Conservation (phyloP, 2,888 invertebrate genomes). For the Dioctria linearis region DNA sequence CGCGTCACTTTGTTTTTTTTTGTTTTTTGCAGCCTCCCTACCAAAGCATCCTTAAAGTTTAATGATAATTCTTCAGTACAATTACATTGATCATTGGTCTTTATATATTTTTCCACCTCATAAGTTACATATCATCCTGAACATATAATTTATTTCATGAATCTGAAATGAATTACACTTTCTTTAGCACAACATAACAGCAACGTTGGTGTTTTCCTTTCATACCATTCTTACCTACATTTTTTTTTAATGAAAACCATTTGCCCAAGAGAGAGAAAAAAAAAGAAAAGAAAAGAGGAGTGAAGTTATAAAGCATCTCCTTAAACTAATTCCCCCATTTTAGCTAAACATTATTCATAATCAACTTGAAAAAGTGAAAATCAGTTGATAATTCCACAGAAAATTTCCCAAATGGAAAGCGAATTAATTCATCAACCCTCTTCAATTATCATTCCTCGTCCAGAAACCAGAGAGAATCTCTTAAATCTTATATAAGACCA, state of each 20-base stretch:
- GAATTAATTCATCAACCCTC: conserved; percentile 46
- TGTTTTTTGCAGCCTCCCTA: no score
- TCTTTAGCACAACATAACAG: no score
- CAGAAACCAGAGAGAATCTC: conserved; percentile 1
- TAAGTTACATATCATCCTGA: no score
- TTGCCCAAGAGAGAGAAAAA: not conserved
- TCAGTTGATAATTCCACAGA: conserved; percentile 36
- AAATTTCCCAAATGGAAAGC: conserved; percentile 39
- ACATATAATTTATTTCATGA: no score
- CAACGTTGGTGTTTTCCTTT: no score
- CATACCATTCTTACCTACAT: not conserved
- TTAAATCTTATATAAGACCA: conserved; percentile 2
- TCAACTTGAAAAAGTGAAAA: conserved; percentile 9
- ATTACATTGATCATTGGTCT: no score
- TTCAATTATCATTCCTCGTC: conserved; percentile 30
- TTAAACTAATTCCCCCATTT: conserved; percentile 1
- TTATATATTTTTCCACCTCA: no score
- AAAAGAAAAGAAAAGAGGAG: not conserved
- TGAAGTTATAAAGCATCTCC: not conserved
- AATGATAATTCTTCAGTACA: no score
- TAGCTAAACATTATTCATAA: not conserved
- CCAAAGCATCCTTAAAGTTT: no score
- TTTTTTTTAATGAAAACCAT: conserved; percentile 2
- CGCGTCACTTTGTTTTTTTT: no score
- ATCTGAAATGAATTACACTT: no score